Base-by-base conservation (phyloP, 2,113 vertebrate genomes). In the Pogona vitticeps region DNA sequence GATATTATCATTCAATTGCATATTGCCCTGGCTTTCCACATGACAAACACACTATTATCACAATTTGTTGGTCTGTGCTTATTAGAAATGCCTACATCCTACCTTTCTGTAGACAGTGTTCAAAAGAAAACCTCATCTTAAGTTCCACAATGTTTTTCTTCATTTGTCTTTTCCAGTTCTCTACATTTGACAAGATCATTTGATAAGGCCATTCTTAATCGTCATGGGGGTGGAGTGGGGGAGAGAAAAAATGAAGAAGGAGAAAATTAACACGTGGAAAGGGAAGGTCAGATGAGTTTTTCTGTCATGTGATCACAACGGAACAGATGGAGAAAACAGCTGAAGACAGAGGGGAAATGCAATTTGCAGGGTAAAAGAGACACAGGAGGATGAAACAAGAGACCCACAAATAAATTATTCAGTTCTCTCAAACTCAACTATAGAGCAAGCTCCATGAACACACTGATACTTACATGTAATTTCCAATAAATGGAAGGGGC, bases 201-300 rank as follows among this genome's bases (percentile, higher is more conserved):
- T 65, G 63, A 65, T 6, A 65, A 65, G 20, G 31, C 80, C 71
- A 20, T 82, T 82, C 88, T 90, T 87, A 93, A n/a, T 84, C 73
- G 38, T 8, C 73, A 72, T 83, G 70, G 52, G n/a, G n/a, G 77
- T 82, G 65, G 82, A 88, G 18, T 8, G 17, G 5, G 76, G 28
- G 8, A n/a, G n/a, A n/a, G n/a, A 12, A 83, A 59, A 52, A 58
- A 82, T 88, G 6, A 87, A 90, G 84, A 13, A 33, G 18, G n/a
- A 13, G 6, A 33, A 82, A 56, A 71, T 10, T 20, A 56, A 83
- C 80, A 87, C 88, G 46, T 15, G 82, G 88, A 82, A 84, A 89
- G 87, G 10, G 86, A 91, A 90, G 85, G 80, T 92, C 86, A 85
- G 63, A 80, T 90, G 81, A 89, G 78, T 92, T 85, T 72, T 88